phyloP scores from a whole-genome alignment of 2,113 vertebrate genomes.

The Chamaetylas fuelleborni region DNA sequence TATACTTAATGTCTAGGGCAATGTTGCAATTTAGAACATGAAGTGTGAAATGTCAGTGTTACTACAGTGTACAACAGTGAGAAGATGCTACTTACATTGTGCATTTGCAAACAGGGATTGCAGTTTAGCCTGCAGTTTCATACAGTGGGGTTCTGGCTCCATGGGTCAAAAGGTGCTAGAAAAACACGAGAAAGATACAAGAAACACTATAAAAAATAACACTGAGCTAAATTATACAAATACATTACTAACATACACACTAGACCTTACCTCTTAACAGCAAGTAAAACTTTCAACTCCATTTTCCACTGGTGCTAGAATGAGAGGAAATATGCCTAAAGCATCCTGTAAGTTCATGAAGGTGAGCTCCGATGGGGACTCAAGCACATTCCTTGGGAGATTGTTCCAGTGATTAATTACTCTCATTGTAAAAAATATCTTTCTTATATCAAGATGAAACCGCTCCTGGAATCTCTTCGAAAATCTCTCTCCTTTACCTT shows the following conservation, averaged over 20 bases:
- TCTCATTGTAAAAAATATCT: background rate
- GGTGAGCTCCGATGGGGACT: background rate
- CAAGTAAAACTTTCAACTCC: background rate
- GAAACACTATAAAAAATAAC: background rate
- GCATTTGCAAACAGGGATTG: background rate
- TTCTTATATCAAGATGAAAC: background rate
- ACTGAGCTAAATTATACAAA: background rate
- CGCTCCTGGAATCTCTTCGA: background rate
- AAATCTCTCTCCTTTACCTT: background rate
- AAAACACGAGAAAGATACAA: background rate
- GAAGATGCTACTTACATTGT: background rate
- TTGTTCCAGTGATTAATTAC: background rate
- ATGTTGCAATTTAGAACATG: background rate
- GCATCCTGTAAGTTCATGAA: background rate
- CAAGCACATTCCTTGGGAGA: background rate
- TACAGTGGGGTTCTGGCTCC: background rate
- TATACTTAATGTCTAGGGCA: background rate
- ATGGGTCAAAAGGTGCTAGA: background rate
- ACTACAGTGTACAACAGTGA: background rate
- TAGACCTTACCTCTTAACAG: background rate
- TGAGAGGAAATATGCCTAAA: background rate
- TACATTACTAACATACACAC: background rate
- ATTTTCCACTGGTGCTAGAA: background rate
- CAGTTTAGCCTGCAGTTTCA: background rate
- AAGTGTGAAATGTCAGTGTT: background rate